Base-by-base conservation (phyloP, 2,888 invertebrate species). In the Artemia sinica region DNA sequence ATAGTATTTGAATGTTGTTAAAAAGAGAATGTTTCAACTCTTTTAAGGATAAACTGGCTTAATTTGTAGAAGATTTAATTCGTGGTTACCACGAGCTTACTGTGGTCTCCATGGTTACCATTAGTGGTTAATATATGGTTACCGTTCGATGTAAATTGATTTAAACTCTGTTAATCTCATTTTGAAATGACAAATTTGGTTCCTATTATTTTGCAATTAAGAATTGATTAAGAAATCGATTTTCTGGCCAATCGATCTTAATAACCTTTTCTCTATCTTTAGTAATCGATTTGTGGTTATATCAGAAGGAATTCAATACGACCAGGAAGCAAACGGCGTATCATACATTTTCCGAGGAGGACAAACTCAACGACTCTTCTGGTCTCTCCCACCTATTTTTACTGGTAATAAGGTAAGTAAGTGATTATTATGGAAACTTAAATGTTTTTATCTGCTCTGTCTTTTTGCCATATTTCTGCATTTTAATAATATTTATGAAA, bases 331-430 rank as follows among this genome's bases (percentile, higher is more conserved):
- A 74, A 87, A 86, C 74, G 83, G 83, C 78, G 84, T 84, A 72
- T 82, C 83, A 14, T 85, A 84, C 74, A 78, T 77, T 1, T 82
- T 82, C 73, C 68, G 71, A 8, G 74, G 77, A 6, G 74, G 77
- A 67, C 72, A 76, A 72, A 72, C 78, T 70, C 75, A 81, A 74
- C 75, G 82, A 74, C 78, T 85, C 65, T 90, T 84, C 78, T 90
- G 89, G 89, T 86, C 87, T 1, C 77, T 91, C 48, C 89, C 89
- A 8, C 76, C 82, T 52, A 78, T 79, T 58, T 84, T 87, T 74
- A 82, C 84, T 52, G 82, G 82, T 70, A 80, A 82, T 73, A 79
- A 80, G 76, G 80, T 81, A 72, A 70, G 71, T 68, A 65, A 41
- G 2, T 41, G 41, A 41, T 41, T 41, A 41, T 41, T 41, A 41